A percentile compares a stretch with the other conserved stretches of the same genome.
Conservation (phyloP, 2,113 vertebrate genomes). For the Rhipidura dahli region DNA sequence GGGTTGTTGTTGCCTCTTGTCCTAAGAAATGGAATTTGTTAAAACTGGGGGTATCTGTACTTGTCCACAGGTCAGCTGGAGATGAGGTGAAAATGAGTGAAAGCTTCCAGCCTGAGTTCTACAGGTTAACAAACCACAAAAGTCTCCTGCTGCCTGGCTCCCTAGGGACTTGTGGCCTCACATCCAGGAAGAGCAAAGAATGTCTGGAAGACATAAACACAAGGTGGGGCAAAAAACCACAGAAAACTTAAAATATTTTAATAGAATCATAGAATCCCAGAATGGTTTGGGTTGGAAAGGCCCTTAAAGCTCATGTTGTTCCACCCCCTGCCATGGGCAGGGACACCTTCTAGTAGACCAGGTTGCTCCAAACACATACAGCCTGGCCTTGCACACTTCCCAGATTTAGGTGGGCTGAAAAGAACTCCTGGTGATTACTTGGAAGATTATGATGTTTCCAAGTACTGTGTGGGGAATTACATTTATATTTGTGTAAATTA, state of each 20-base stretch:
- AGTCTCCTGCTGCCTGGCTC: not conserved
- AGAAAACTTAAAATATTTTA: not conserved
- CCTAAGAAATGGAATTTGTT: not conserved
- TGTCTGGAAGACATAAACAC: not conserved
- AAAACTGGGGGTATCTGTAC: not conserved
- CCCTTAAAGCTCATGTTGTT: not conserved
- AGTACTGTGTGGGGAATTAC: not conserved
- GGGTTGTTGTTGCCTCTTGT: not conserved
- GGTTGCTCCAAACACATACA: not conserved
- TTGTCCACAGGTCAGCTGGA: not conserved
- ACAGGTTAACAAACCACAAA: not conserved
- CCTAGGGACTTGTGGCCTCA: not conserved
- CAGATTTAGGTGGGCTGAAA: not conserved
- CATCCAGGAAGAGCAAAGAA: not conserved
- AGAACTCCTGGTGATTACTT: not conserved
- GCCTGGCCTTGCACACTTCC: not conserved
- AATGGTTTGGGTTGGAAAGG: not conserved
- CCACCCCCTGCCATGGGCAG: not conserved
- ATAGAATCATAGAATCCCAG: not conserved
- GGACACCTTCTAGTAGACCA: not conserved
- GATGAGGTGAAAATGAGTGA: not conserved
- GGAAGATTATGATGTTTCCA: not conserved
- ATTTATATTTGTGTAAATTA: not conserved
- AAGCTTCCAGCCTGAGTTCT: not conserved
- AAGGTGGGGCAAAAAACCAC: not conserved